Evolutionary conservation across 1,140 invertebrate genomes (phyloP).

Genomic region (Apis dorsata): DNA sequence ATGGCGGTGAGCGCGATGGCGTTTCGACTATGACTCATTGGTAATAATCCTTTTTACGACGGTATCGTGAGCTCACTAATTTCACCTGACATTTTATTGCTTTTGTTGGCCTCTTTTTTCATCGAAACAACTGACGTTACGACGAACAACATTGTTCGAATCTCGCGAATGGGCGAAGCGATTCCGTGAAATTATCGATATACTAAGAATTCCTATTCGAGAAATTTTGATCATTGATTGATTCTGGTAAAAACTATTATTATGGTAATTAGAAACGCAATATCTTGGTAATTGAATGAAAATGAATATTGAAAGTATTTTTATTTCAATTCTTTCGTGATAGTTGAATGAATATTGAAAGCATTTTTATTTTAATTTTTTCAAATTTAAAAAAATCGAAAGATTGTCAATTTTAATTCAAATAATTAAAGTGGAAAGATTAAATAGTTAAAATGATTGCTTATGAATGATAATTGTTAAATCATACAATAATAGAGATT

Average conservation of each 20-base stretch:
- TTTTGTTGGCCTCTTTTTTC: slow-evolving; percentile 23
- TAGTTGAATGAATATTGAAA: too few relatives aligned
- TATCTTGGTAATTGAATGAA: too few relatives aligned
- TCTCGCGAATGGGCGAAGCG: neutral
- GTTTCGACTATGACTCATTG: slow-evolving; percentile 34
- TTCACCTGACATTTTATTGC: slow-evolving; percentile 30
- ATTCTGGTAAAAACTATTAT: neutral
- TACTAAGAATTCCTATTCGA: neutral
- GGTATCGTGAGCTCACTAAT: slow-evolving; percentile 9
- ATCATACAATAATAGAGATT: too few relatives aligned
- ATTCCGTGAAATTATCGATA: neutral
- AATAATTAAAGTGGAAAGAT: too few relatives aligned
- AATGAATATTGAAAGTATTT: neutral
- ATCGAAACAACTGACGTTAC: neutral
- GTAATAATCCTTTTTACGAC: slow-evolving; percentile 37
- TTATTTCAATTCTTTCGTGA: neutral
- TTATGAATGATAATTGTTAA: too few relatives aligned
- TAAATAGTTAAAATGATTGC: too few relatives aligned
- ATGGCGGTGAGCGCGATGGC: slow-evolving; percentile 9
- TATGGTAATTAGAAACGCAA: neutral
- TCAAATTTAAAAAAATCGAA: too few relatives aligned
- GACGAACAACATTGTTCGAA: neutral
- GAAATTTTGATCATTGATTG: neutral
- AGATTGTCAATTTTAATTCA: too few relatives aligned
- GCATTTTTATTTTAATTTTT: too few relatives aligned